Evolutionary conservation across 2,113 vertebrate genomes (phyloP), one percentile per base, ranked within the genome.

Genomic region (Neogobius melanostomus): DNA sequence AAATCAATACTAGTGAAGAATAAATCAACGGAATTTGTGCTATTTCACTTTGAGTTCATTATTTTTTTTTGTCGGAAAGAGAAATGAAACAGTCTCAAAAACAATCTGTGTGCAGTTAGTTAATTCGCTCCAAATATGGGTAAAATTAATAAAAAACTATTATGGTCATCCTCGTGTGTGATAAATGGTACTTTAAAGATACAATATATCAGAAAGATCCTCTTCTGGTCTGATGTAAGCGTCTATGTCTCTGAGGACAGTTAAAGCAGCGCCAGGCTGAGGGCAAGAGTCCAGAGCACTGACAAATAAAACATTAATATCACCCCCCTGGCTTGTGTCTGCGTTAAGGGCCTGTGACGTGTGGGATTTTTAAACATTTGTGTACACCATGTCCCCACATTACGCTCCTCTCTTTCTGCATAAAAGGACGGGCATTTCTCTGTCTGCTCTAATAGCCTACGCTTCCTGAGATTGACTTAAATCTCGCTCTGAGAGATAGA

Each of bases 241-340:
- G 53, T 67, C 47, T 28, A 69, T 46, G 42, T 74, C 15, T 63
- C 61, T 67, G 69, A 66, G 76, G 68, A 57, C 42, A 43, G 46
- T 52, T 45, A 47, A 75, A 85, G 70, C 69, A 86, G 83, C 79
- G 77, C 74, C 77, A 85, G 68, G 67, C 61, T 15, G 61, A 82
- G 80, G 76, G 85, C 56, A 6, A 63, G 53, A 0, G 36, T 74
- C 76, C 85, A 86, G 74, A 69, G 84, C 75, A 69, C 80, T 77
- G 84, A 84, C 79, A 78, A 4, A 43, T 59, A 47, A 77, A 77
- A 85, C 80, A 83, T 71, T 74, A 71, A 79, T 77, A 71, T 74
- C 44, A 81, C 85, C 79, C 84, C 84, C 84, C 84, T 84, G 83
- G 77, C 71, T 76, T 80, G 71, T 84, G 74, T 87, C 82, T 72